Evolutionary conservation across 23 tunicate species (phyloP).

Genomic region (Halocynthia roretzi): DNA sequence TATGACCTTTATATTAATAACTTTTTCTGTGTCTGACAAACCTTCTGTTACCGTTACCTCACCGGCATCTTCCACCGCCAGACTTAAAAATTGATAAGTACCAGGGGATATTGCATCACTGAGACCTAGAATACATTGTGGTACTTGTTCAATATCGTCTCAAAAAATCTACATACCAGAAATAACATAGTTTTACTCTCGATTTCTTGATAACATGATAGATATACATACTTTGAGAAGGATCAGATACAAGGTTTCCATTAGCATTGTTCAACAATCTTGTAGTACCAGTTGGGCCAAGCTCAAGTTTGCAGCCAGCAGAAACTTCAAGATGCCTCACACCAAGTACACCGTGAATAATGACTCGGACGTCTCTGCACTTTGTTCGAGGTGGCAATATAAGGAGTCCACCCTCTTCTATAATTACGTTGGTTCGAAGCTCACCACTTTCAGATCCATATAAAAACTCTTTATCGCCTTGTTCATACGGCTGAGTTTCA

Average conservation of each 20-base stretch:
- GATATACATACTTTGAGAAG: no score
- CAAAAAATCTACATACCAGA: no score
- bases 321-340: slow-evolving; percentile 2
- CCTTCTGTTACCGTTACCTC: slow-evolving; percentile 14
- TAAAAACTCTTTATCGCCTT: not conserved
- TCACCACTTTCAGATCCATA: slow-evolving; percentile 9
- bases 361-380: slow-evolving; percentile 2
- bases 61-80: not conserved
- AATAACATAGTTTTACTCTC: no score
- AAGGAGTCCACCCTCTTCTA: slow-evolving; percentile 20
- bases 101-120: not conserved
- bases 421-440: slow-evolving; percentile 8
- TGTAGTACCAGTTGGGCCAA: slow-evolving; percentile 11
- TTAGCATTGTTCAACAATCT: not conserved
- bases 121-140: no score
- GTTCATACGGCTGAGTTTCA: not conserved
- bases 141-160: no score
- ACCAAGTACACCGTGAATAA: slow-evolving; percentile 7
- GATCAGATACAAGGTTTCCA: not conserved
- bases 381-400: slow-evolving; percentile 7
- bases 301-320: slow-evolving; percentile 20
- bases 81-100: not conserved
- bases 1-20: not conserved
- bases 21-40: not conserved
- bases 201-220: no score